Evolutionary conservation across 2,888 invertebrate genomes (phyloP), one percentile per base, ranked within the genome.

Genomic region (Exephanes ischioxanthus): DNA sequence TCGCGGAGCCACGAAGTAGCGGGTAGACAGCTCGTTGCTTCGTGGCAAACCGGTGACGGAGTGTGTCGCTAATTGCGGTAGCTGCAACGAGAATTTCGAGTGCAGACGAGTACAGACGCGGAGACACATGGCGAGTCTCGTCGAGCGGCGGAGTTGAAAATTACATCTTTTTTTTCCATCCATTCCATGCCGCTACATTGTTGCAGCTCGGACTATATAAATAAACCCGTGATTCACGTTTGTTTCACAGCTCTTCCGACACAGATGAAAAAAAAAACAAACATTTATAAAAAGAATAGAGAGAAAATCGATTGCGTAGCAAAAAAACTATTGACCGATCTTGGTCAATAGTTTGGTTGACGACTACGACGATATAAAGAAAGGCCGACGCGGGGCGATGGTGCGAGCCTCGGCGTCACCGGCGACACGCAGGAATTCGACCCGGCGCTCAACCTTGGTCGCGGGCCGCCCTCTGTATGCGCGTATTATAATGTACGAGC

Each of bases 401-500:
- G 22, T 26, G 58, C 58, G 58, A 33, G 61, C 61, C 48, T 61
- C 75, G 75, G 72, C 61, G 66, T 73, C 72, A 80, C 73, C 67
- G 73, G 73, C 80, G 84, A 84, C 84, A 81, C 77, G 76, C 72
- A 80, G 80, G 80, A 81, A 84, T 84, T 84, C 80, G 77, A 80
- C 80, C 72, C 84, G 80, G 73, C 84, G 80, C 84, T 84, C 84
- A 84, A 81, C 84, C 80, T 84, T 84, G 77, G 72, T 55, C 48
- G 77, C 80, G 63, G 53, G 80, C 58, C 77, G 68, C 70, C 37
- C 71, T 22, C 61, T 58, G 61, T 33, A 79, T 66, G 37, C 51
- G 51, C 45, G 45, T 66, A 22, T 82, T 72, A 67, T 73, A 19
- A 68, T 19, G 37, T 11, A 68, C 58, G 33, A 11, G 68, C 41